Conservation (phyloP, 2,797 vertebrate species). For the Takifugu ocellatus region DNA sequence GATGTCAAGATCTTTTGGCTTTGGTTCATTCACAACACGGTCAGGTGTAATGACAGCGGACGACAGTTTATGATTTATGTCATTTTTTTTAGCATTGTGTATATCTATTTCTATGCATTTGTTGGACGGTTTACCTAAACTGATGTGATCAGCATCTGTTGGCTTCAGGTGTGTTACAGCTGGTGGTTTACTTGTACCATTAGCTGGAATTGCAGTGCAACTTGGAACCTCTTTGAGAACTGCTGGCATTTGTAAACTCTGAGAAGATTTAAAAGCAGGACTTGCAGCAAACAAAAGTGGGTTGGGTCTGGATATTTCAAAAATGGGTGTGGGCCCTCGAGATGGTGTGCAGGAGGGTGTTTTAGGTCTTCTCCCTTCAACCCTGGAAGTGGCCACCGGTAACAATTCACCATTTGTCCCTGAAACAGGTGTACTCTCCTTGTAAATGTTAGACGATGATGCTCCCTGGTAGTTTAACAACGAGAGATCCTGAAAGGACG, state of each 20-base stretch:
- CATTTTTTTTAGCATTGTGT: constrained; percentile 26
- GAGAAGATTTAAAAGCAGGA: constrained; percentile 44
- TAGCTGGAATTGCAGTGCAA: constrained; percentile 26
- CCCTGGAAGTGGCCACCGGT: constrained; percentile 10
- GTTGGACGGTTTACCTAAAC: constrained; percentile 18
- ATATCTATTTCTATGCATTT: constrained; percentile 35
- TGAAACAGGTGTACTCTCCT: constrained; percentile 31
- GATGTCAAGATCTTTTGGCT: constrained; percentile 11
- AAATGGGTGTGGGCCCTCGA: constrained; percentile 54
- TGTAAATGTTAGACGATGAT: constrained; percentile 22
- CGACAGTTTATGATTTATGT: constrained; percentile 33
- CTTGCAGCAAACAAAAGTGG: constrained; percentile 60
- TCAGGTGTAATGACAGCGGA: constrained; percentile 22
- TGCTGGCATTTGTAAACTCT: constrained; percentile 32
- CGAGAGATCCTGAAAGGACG: constrained; percentile 58
- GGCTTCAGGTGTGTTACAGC: constrained; percentile 13
- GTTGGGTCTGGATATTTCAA: constrained; percentile 69
- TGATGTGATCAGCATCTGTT: constrained; percentile 19
- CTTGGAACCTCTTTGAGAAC: constrained; percentile 17
- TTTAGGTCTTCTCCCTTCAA: constrained; percentile 51
- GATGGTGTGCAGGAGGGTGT: constrained; percentile 48
- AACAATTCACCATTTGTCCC: constrained; percentile 27
- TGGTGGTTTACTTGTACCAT: constrained; percentile 11
- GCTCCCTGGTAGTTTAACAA: constrained; percentile 37
- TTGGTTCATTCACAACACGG: constrained; percentile 23